phyloP scores from a whole-genome alignment of 2,113 vertebrate genomes.

The Lophochroa leadbeateri region DNA sequence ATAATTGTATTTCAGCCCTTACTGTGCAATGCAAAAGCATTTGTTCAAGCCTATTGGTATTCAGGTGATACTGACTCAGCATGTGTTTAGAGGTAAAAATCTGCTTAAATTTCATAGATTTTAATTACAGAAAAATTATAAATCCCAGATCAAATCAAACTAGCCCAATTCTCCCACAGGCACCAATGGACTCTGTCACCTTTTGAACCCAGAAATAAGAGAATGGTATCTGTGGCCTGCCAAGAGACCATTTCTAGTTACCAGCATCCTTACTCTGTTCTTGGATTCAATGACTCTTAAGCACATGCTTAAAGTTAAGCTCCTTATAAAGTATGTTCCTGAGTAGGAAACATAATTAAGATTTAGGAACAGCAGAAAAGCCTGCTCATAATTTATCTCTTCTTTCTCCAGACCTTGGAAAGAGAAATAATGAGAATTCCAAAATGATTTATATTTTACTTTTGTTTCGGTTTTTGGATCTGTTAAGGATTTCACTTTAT shows the following conservation, averaged over 20 bases:
- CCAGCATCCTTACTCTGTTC: background rate
- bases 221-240: background rate
- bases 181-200: background rate
- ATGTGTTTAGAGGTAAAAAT: background rate
- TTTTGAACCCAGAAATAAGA: background rate
- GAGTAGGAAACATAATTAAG: background rate
- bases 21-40: background rate
- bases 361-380: background rate
- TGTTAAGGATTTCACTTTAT: background rate
- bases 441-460: background rate
- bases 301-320: background rate
- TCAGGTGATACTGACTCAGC: background rate
- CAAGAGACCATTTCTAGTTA: background rate
- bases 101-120: background rate
- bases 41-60: background rate
- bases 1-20: background rate
- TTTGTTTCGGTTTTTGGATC: background rate
- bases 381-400: background rate
- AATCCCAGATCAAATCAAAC: background rate
- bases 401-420: background rate
- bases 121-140: background rate
- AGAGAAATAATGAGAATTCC: background rate
- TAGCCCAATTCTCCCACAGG: background rate
- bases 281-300: background rate
- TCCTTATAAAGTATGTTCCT: background rate